Evolutionary conservation across 2,797 vertebrate genomes (phyloP), one percentile per base, ranked within the genome.

Genomic region (Dallia pectoralis): DNA sequence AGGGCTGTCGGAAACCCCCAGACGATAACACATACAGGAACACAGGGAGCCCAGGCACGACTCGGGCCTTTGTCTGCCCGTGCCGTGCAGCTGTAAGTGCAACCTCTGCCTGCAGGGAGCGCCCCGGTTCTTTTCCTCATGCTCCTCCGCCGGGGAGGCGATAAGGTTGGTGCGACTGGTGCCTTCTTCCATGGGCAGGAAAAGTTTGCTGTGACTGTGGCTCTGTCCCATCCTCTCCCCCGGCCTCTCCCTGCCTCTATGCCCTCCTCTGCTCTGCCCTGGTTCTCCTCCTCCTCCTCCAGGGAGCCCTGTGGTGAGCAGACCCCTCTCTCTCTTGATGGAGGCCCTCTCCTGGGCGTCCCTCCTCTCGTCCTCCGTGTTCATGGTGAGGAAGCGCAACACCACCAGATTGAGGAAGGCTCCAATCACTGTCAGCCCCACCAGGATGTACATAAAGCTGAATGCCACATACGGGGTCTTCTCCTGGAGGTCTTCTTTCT

Each of bases 401-500:
- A 99, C 97, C 73, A 98, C 97, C 62, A 99, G 86, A 88, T 98
- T 98, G 44, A 99, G 94, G 89, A 98, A 99, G 75, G 97, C 97
- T 8, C 97, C 97, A 0, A 98, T 97, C 67, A 99, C 97, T 0
- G 96, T 97, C 76, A 99, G 90, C 8, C 97, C 97, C 79, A 98
- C 92, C 67, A 99, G 93, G 84, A 99, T 99, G 91, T 98, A 98
- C 92, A 97, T 95, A 87, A 99, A 99, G 89, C 97, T 98, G 90
- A 99, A 99, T 7, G 93, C 95, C 73, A 99, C 97, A 0, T 98
- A 99, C 0, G 96, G 95, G 0, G 95, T 95, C 83, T 96, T 96
- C 91, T 96, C 96, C 84, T 98, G 97, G 76, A 99, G 93, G 69
- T 97, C 96, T 81, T 96, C 97, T 0, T 96, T 95, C 71, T 96